Base-by-base conservation (phyloP, 2,888 invertebrate species). In the Stenotaenia linearis region DNA sequence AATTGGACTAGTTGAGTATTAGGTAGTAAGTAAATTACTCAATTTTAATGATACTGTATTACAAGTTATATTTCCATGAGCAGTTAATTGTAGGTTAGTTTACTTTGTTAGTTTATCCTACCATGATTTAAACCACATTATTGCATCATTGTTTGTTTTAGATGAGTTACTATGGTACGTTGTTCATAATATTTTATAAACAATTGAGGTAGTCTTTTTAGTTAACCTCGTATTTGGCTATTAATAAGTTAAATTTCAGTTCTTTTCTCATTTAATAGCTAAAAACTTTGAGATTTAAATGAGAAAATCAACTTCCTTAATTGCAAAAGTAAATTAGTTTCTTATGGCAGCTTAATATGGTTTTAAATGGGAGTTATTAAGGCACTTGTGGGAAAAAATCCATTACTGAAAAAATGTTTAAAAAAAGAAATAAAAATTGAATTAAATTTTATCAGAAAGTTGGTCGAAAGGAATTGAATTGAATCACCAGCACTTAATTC, bases 1-100 rank as follows among this genome's bases (percentile, higher is more conserved):
- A 69, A 69, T 28, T 69, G 69, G 69, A 69, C 69, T 69, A 69
- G 69, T 69, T 69, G 69, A 69, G 69, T 69, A 69, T 69, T 25
- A 69, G 69, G n/a, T 69, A 50, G 7, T 50, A 69, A 69, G 25
- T 69, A 69, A n/a, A 69, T 69, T 69, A 28, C 69, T 25, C 69
- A 28, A 69, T 69, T 69, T 69, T 61, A 61, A 61, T 12, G 5
- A 25, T 61, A 61, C 23, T 61, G 6, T 23, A 12, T 25, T 61
- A 21, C 4, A 18, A 61, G 25, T 25, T n/a, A 69, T 25, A 69
- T 69, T n/a, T 69, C 69, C 69, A 69, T 69, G 69, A 69, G 69
- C 69, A 69, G 25, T 69, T 69, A 50, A 50, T 50, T 50, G 50
- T 50, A 50, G 18, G 18, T 50, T 50, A 50, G 50, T 50, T 50